Percentiles rank a stretch among this genome's conserved stretches.
phyloP scores from a whole-genome alignment of 2,113 vertebrate genomes.

The Tragelaphus strepsiceros region DNA sequence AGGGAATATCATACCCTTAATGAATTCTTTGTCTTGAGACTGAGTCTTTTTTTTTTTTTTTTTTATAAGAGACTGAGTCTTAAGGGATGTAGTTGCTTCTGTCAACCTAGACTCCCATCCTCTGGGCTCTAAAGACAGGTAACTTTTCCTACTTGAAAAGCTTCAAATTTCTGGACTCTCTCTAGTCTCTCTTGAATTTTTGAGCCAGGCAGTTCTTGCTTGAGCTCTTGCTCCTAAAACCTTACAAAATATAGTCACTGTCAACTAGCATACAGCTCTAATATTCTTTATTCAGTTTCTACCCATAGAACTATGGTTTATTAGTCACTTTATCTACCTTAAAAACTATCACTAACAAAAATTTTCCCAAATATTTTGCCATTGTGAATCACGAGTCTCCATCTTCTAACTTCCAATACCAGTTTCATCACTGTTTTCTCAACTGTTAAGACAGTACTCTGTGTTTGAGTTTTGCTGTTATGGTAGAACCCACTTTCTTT shows the following conservation, averaged over 20 bases:
- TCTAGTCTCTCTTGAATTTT: background rate
- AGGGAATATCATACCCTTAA: background rate
- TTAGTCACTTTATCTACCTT: background rate
- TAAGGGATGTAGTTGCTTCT: background rate
- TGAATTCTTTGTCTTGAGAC: background rate
- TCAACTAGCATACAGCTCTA: background rate
- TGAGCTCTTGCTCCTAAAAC: slow-evolving; percentile 4
- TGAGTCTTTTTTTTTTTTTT: background rate
- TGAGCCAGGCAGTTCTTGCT: background rate
- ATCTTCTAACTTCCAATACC: background rate
- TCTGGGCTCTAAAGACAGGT: background rate
- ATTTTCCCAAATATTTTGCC: background rate
- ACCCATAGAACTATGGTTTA: background rate
- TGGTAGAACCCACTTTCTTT: background rate
- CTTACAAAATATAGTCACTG: background rate
- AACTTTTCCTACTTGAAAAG: background rate
- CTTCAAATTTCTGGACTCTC: background rate
- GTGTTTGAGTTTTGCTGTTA: background rate
- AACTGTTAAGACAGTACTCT: background rate
- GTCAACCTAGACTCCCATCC: background rate
- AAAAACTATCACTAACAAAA: background rate
- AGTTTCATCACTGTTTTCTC: background rate
- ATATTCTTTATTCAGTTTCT: background rate
- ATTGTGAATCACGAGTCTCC: background rate
- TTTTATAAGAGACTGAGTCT: background rate